These are phyloP conservation scores for Eristalis pertinax DNA, from an alignment of 2,888 invertebrate genomes.

Conservation along the genomic window DNA sequence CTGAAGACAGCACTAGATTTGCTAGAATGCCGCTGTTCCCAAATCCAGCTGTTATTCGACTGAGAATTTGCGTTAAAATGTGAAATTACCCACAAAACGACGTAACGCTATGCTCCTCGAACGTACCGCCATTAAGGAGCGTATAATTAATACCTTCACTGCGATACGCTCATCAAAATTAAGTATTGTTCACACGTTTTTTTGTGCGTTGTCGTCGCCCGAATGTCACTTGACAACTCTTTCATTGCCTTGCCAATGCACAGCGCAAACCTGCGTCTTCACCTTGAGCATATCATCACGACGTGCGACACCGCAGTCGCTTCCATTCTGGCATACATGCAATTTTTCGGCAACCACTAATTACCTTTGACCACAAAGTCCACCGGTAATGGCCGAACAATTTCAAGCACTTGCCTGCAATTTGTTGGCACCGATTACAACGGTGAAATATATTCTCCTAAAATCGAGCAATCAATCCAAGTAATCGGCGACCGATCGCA, in stretches of 20 bases:
- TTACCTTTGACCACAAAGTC: conserved; percentile 28
- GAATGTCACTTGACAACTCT: neutral
- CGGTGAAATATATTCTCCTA: conserved; percentile 5
- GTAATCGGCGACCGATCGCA: conserved; percentile 55
- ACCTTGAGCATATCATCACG: conserved; percentile 27
- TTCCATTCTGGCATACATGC: conserved; percentile 4
- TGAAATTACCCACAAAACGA: neutral
- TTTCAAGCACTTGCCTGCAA: conserved; percentile 55
- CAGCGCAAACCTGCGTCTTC: neutral
- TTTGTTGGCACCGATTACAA: conserved; percentile 53
- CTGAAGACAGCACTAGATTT: too few relatives aligned
- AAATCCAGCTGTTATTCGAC: too few relatives aligned
- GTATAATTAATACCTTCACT: neutral
- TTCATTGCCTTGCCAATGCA: neutral
- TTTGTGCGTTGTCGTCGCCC: neutral
- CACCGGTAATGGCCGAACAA: conserved; percentile 40
- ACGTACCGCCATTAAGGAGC: neutral
- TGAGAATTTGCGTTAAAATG: neutral
- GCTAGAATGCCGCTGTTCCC: too few relatives aligned
- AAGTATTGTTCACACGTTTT: neutral
- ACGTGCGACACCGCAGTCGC: conserved; percentile 1
- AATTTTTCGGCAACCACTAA: conserved; percentile 53
- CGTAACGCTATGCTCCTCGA: neutral
- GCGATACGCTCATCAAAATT: neutral
- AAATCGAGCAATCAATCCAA: conserved; percentile 34